Conservation (phyloP, 2,797 vertebrate genomes). For the Notoglanidium macrostoma region DNA sequence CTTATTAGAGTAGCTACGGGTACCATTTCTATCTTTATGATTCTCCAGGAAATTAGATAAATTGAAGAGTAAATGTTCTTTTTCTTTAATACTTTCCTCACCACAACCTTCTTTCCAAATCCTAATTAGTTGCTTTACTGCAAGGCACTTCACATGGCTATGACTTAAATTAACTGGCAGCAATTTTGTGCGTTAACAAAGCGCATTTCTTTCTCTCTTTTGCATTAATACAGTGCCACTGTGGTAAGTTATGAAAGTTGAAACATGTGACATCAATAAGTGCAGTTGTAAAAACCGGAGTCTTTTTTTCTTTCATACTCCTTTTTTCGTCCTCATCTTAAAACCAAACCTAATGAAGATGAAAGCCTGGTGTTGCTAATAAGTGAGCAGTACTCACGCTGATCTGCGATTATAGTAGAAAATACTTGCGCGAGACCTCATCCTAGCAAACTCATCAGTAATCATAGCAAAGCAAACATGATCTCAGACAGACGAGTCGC, state of each 20-base stretch:
- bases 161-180: slow-evolving; percentile 27
- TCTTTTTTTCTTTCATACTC: background rate
- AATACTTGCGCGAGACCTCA: background rate
- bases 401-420: background rate
- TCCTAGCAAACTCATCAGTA: background rate
- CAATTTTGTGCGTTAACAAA: slow-evolving; percentile 32
- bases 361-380: background rate
- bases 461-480: slow-evolving; percentile 3
- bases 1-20: background rate
- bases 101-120: background rate
- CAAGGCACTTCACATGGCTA: background rate
- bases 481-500: background rate
- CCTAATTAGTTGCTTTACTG: slow-evolving; percentile 40
- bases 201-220: slow-evolving; percentile 23
- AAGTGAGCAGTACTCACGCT: background rate
- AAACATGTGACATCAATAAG: background rate
- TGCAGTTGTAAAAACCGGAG: background rate
- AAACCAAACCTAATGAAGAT: background rate
- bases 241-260: background rate
- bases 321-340: background rate
- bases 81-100: background rate
- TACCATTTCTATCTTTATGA: slow-evolving; percentile 6
- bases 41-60: background rate
- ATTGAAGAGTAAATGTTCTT: background rate
- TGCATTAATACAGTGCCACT: background rate